Percentiles rank a stretch among this genome's conserved stretches.
phyloP scores from a whole-genome alignment of 2,797 vertebrate species.

The Myiotriccus ornatus region DNA sequence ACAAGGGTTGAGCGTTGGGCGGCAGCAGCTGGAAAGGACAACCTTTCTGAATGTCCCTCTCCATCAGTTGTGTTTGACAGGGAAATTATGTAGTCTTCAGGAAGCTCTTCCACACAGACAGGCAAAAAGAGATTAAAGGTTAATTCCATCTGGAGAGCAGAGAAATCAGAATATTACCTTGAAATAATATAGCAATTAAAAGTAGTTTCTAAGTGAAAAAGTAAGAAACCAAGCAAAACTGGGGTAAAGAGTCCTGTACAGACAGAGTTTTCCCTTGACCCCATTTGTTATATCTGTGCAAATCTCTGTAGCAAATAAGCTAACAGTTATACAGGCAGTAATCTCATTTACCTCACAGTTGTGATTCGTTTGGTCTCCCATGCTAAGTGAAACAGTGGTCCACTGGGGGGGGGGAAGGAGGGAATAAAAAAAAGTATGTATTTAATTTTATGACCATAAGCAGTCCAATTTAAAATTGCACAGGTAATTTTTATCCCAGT shows the following conservation, averaged over 20 bases:
- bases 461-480: background rate
- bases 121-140: background rate
- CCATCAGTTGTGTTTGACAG: background rate
- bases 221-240: background rate
- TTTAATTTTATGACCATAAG: background rate
- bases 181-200: background rate
- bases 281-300: conserved; percentile 14
- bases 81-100: background rate
- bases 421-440: background rate
- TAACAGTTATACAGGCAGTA: background rate
- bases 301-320: conserved; percentile 17
- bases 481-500: background rate
- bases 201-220: background rate
- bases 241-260: background rate
- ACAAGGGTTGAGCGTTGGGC: background rate
- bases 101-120: background rate
- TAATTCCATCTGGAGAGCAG: background rate
- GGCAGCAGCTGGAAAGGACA: background rate
- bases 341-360: conserved; percentile 25
- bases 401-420: background rate
- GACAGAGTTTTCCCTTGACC: background rate
- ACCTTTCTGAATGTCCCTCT: background rate
- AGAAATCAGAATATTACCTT: background rate
- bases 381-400: background rate
- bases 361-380: background rate